Evolutionary conservation across 2,888 invertebrate species (phyloP).

Genomic region (Rhamnusium bicolor): DNA sequence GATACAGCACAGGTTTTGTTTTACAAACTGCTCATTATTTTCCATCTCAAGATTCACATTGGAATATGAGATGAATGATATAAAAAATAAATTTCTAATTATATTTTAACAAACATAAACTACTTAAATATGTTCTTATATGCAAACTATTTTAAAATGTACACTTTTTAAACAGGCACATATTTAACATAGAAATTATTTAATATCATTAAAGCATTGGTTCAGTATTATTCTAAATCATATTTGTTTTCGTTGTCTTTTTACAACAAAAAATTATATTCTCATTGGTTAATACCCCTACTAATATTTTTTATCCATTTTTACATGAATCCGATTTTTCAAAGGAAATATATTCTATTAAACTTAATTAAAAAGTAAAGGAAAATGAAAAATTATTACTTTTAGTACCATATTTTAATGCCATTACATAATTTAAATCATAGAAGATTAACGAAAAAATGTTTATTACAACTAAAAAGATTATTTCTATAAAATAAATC

Average conservation of each 20-base stretch:
- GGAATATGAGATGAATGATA: too few species aligned
- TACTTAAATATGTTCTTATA: too few species aligned
- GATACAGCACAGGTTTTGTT: too few species aligned
- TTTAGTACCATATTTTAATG: background rate
- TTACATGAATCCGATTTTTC: background rate
- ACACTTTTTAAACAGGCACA: too few species aligned
- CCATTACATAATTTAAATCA: background rate
- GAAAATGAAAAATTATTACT: background rate
- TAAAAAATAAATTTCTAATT: too few species aligned
- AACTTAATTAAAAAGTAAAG: background rate
- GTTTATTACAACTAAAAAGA: conserved; percentile 16
- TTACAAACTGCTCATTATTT: too few species aligned
- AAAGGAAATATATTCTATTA: background rate
- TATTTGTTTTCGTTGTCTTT: conserved; percentile 1
- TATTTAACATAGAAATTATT: too few species aligned
- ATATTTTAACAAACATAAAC: too few species aligned
- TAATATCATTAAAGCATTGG: too few species aligned
- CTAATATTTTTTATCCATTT: background rate
- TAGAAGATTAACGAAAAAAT: background rate
- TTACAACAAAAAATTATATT: background rate
- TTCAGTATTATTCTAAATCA: background rate
- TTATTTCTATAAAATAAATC: conserved; percentile 4
- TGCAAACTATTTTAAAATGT: too few species aligned
- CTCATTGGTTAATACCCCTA: background rate
- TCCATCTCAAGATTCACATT: too few species aligned